Base-by-base conservation (phyloP, 2,113 vertebrate genomes). In the Butorides virescens region DNA sequence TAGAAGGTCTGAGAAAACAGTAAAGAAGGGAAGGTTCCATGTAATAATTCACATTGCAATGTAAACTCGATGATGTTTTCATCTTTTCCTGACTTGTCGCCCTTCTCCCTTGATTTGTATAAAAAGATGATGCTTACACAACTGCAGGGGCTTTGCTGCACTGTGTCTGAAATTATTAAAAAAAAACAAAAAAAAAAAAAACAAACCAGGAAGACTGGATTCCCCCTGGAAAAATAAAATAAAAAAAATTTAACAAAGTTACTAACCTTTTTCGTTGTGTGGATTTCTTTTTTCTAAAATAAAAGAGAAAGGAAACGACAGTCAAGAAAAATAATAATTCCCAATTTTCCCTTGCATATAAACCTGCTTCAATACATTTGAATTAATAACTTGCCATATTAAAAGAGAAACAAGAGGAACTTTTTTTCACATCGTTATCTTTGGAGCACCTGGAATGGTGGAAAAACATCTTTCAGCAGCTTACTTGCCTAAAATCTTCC, bases 281-380 rank as follows among this genome's bases (percentile, higher is more conserved):
- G 97, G 97, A 95, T 97, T 97, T 97, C 97, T 97, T 97, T 97
- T 97, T 95, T 97, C 97, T 97, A 96, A 94, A 97, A 97, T 58
- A 83, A 92, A 94, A 97, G 52, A 95, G 88, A 97, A 96, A 97
- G 78, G 79, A 97, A 97, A 95, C 2, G 7, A 95, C 3, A 22
- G 90, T 97, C 91, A 97, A 91, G 84, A 96, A 29, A 90, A 85
- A 65, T 27, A 67, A 11, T 76, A 84, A 52, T 66, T 81, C 23
- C 13, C 72, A 72, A 42, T 52, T 59, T 79, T 80, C 47, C 62
- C 65, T 79, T 4, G 29, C 59, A 93, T 79, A 90, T 20, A 93
- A 75, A 86, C 50, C n/a, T 65, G 19, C 29, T 93, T 55, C 55
- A 84, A 59, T 37, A 84, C 1, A 86, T 70, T 72, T 90, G 52